A percentile compares a stretch with the other conserved stretches of the same genome.
Evolutionary conservation across 2,888 invertebrate species (phyloP).

Genomic region (Lasius fuliginosus): DNA sequence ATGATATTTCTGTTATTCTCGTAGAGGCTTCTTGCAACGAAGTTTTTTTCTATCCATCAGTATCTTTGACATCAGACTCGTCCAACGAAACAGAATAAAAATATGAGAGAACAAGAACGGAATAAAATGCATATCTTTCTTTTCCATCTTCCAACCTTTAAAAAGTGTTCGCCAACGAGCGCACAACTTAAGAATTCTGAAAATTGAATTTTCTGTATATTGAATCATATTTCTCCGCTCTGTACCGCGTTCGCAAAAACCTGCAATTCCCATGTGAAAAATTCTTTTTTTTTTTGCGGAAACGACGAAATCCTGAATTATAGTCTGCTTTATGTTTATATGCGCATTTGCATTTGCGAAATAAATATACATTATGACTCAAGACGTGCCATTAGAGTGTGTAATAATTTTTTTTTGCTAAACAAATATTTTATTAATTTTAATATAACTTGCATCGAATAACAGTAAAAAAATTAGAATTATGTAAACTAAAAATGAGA

Average conservation of each 20-base stretch:
- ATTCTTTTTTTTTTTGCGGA: conserved; percentile 33
- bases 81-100: conserved; percentile 37
- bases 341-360: conserved; percentile 23
- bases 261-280: conserved; percentile 43
- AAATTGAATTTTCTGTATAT: conserved; percentile 55
- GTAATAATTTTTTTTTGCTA: conserved; percentile 21
- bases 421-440: not conserved
- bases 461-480: not conserved
- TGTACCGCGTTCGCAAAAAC: conserved; percentile 9
- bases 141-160: conserved; percentile 40
- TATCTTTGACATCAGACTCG: conserved; percentile 34
- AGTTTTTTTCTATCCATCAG: not conserved
- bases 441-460: not conserved
- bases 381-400: conserved; percentile 20
- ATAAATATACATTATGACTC: conserved; percentile 33
- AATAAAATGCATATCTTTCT: conserved; percentile 30
- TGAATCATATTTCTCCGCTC: conserved; percentile 52
- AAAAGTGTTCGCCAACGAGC: conserved; percentile 48
- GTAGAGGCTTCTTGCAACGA: not conserved
- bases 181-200: conserved; percentile 50
- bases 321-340: conserved; percentile 28
- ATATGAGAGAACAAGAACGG: conserved; percentile 21
- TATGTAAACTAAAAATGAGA: not conserved
- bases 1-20: conserved; percentile 6
- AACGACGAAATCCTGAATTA: conserved; percentile 43